Base-by-base conservation (phyloP, 1,140 invertebrate genomes). In the Hylaeus volcanicus region DNA sequence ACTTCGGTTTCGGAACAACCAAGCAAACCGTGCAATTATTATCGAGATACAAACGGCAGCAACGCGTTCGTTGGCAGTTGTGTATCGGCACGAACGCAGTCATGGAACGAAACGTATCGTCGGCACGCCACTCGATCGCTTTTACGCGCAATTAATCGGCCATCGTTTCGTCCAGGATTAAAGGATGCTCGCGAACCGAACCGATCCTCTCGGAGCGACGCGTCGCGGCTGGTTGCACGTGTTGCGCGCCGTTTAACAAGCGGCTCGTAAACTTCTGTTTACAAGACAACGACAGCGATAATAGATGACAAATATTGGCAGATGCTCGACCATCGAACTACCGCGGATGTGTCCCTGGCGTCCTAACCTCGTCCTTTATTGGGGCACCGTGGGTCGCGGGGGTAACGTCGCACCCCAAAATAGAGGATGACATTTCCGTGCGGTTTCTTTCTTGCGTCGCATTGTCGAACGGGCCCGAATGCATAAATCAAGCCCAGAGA, bases 261-360 rank as follows among this genome's bases (percentile, higher is more conserved):
- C 82, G 84, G 83, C 90, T 90, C 88, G 90, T 91, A 88, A 88
- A 91, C 85, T 85, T 72, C 70, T 92, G 91, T 92, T 93, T 92
- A 92, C 88, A 86, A 89, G 86, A 64, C 73, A 48, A 84, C 73
- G 79, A 87, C 78, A 86, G 78, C 89, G 91, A 92, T 93, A 93
- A 93, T 93, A 80, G 91, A 93, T 92, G 93, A 93, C 92, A 93
- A 93, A 93, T 93, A 93, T 93, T 92, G 90, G 92, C 93, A 93
- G 93, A 93, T 93, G 93, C 92, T 92, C 90, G 86, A 92, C 72
- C 79, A 66, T 70, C 78, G 9, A 26, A 65, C 12, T 2, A 5
- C 39, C 78, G 82, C 75, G 78, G 79, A 82, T 84, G 82, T 72
- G 84, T 79, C 74, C 60, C 65, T 56, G 45, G 64, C 74, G 56